Evolutionary conservation across 2,113 vertebrate genomes (phyloP).

Genomic region (Chrysochloris asiatica): DNA sequence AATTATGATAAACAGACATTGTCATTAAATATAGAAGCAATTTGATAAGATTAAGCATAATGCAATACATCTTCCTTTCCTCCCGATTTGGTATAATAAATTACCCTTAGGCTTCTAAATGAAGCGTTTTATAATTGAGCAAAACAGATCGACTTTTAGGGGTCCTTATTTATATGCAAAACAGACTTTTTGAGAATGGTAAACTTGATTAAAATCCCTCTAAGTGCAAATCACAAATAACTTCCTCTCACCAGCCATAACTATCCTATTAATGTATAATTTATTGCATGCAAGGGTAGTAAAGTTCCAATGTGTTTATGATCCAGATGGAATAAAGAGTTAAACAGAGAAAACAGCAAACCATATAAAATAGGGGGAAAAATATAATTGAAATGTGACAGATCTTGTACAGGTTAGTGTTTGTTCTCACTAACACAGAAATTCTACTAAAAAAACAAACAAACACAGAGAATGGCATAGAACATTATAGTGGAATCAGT

Average conservation of each 20-base stretch:
- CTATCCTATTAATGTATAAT: slow-evolving; percentile 83
- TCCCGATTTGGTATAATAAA: slow-evolving; percentile 82
- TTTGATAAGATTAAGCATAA: slow-evolving; percentile 84
- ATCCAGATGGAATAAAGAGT: slow-evolving; percentile 80
- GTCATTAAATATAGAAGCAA: slow-evolving; percentile 85
- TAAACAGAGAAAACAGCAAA: slow-evolving; percentile 64
- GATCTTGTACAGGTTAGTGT: slow-evolving; percentile 29
- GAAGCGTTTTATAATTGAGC: slow-evolving; percentile 84
- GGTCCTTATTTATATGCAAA: slow-evolving; percentile 85
- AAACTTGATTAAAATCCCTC: slow-evolving; percentile 85
- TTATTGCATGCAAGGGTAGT: slow-evolving; percentile 78
- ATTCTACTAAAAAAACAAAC: background rate
- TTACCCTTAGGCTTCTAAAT: slow-evolving; percentile 80
- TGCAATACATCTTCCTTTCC: slow-evolving; percentile 82
- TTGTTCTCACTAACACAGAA: slow-evolving; percentile 36
- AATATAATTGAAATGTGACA: slow-evolving; percentile 56
- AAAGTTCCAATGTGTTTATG: slow-evolving; percentile 74
- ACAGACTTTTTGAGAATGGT: slow-evolving; percentile 81
- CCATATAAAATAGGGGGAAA: slow-evolving; percentile 44
- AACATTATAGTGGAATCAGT: background rate
- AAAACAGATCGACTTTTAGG: slow-evolving; percentile 86
- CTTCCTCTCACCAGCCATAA: slow-evolving; percentile 77
- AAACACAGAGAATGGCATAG: background rate
- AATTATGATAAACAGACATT: slow-evolving; percentile 88
- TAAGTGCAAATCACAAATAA: slow-evolving; percentile 83